Evolutionary conservation across 2,888 invertebrate species (phyloP), one percentile per base, ranked within the genome.

Genomic region (Cerceris rybyensis): DNA sequence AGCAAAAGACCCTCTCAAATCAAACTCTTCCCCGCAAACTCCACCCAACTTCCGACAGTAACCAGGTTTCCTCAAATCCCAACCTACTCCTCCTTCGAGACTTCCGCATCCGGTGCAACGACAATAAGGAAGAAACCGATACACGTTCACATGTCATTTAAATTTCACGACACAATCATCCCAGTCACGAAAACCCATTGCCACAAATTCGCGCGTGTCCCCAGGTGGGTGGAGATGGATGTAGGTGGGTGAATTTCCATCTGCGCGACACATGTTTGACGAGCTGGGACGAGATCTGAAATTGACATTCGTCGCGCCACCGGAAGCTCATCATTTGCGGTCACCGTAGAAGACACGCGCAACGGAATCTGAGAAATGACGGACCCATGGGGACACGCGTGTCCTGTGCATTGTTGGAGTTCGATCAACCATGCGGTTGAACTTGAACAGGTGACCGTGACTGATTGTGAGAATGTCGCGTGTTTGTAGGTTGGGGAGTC

Each of bases 221-320:
- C 28, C 2, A 28, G 28, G 28, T 28, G 28, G 28, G 17, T 9
- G 28, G 11, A 55, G 11, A 55, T 17, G 55, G 14, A 5, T 9
- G 14, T 14, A 52, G 52, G 14, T 13, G 7, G 55, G 76, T 77
- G 63, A 71, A 46, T 64, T 60, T 63, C 70, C 52, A 7, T 54
- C 43, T 28, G 46, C n/a, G 39, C 46, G 39, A 63, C 50, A 57
- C 50, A 16, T 39, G 57, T 43, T 52, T 42, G 7, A 16, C 11
- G 46, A 57, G 52, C 54, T 8, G 17, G 63, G 50, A 11, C 59
- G 61, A 50, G 17, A 63, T 66, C 58, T 5, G 60, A 46, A 52
- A 66, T 52, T 13, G 49, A 2, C 58, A 63, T 14, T 55, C 11
- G 46, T 43, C 28, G 49, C 39, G 49, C 42, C 7, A 58, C 42